Percentiles rank a stretch among this genome's conserved stretches.
Evolutionary conservation across 2,113 vertebrate species (phyloP).

Genomic region (Corythoichthys haematopterus): DNA sequence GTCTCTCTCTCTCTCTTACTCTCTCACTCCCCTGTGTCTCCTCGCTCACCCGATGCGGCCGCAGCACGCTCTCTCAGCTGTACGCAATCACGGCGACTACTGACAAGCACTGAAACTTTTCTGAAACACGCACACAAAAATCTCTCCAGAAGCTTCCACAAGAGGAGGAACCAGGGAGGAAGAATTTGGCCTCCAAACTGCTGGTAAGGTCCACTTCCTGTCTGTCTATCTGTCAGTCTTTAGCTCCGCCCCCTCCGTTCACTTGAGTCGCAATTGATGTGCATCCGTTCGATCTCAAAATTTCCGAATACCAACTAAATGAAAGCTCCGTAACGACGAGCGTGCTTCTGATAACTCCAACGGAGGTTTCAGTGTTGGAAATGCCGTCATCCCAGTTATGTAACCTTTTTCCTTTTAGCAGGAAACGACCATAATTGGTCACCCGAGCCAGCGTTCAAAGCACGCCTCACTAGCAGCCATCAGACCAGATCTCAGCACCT

Average conservation of each 20-base stretch:
- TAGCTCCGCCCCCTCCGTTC: slow-evolving; percentile 31
- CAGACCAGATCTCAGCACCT: neutral
- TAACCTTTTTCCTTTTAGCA: neutral
- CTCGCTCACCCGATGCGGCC: neutral
- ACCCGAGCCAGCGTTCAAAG: neutral
- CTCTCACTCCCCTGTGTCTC: slow-evolving; percentile 17
- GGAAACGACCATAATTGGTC: neutral
- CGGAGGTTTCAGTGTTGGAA: neutral
- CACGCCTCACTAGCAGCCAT: neutral
- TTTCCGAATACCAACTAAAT: too few relatives aligned
- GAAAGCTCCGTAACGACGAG: too few relatives aligned
- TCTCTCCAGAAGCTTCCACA: slow-evolving; percentile 37
- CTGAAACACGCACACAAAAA: slow-evolving; percentile 12
- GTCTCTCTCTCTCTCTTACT: slow-evolving; percentile 5
- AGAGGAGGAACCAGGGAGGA: slow-evolving; percentile 34
- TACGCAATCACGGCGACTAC: slow-evolving; percentile 20
- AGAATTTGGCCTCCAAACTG: slow-evolving; percentile 43
- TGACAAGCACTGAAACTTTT: slow-evolving; percentile 2
- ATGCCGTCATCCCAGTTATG: neutral
- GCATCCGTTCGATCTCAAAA: too few relatives aligned
- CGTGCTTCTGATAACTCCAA: neutral
- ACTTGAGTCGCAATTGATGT: neutral
- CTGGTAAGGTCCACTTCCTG: slow-evolving; percentile 52
- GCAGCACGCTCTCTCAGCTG: slow-evolving; percentile 23
- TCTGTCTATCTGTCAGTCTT: slow-evolving; percentile 30